Percentiles rank a stretch among this genome's conserved stretches.
Conservation (phyloP, 2,113 vertebrate genomes). For the Zosterops borbonicus region DNA sequence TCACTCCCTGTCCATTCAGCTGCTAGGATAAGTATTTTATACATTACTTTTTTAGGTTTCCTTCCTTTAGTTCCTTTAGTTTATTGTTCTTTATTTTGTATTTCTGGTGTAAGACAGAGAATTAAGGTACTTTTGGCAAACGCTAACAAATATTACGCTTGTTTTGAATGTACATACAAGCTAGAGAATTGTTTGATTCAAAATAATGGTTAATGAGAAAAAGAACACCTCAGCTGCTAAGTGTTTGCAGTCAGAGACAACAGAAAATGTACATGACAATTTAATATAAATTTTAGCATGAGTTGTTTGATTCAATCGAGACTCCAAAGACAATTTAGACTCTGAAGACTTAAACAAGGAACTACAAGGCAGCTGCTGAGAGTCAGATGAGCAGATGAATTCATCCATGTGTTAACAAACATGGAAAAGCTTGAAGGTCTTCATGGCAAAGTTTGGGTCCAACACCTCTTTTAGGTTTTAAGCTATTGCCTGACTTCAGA, state of each 20-base stretch:
- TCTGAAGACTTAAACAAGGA: neutral
- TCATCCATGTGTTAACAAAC: fast-evolving
- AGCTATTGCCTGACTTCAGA: neutral
- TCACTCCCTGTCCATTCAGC: neutral
- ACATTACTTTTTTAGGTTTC: neutral
- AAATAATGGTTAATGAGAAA: neutral
- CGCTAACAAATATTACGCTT: neutral
- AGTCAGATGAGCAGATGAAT: neutral
- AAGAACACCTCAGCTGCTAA: neutral
- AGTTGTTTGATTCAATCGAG: neutral
- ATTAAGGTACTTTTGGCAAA: neutral
- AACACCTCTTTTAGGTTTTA: neutral
- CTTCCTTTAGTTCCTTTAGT: neutral
- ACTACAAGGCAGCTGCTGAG: neutral
- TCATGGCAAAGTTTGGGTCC: neutral
- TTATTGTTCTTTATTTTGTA: neutral
- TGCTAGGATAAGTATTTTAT: neutral
- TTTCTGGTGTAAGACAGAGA: neutral
- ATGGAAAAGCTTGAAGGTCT: neutral
- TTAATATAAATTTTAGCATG: neutral
- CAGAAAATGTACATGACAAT: neutral
- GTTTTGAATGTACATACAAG: neutral
- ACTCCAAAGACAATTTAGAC: neutral
- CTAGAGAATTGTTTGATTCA: neutral
- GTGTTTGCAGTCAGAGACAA: neutral